Conservation (phyloP, 2,888 invertebrate species). For the Thysanoteuthis rhombus region DNA sequence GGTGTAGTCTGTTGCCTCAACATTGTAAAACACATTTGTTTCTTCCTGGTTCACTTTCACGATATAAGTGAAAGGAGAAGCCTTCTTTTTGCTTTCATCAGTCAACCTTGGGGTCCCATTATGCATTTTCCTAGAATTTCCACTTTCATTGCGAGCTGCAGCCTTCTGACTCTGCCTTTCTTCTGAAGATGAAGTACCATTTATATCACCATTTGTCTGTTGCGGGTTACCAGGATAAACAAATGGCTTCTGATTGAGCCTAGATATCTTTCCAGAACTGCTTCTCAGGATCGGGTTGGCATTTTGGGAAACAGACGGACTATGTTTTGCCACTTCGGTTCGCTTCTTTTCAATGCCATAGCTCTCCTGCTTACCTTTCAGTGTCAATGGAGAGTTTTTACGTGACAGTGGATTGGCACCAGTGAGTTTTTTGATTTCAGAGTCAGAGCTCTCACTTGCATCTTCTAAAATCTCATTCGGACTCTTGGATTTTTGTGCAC, state of each 20-base stretch:
- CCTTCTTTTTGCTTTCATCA: background rate
- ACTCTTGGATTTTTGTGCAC: background rate
- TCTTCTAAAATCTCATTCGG: background rate
- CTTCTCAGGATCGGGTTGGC: background rate
- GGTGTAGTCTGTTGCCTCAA: constrained; percentile 56
- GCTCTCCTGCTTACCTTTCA: background rate
- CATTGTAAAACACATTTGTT: constrained; percentile 56
- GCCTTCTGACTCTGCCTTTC: background rate
- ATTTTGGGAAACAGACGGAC: background rate
- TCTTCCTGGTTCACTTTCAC: constrained; percentile 54
- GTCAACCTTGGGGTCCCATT: background rate
- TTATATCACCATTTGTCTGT: background rate
- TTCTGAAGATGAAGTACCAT: background rate
- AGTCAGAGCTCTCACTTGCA: background rate
- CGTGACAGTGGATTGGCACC: background rate
- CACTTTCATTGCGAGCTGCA: background rate
- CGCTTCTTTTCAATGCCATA: background rate
- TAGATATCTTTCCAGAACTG: background rate
- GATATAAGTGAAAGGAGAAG: constrained; percentile 35
- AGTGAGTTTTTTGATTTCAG: background rate
- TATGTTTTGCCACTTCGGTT: background rate
- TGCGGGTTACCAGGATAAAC: background rate
- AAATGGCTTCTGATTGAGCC: background rate
- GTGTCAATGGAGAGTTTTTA: background rate
- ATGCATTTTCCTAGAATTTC: background rate